These are phyloP conservation scores for Gopherus evgoodei DNA, from an alignment of 2,113 vertebrate genomes.

Conservation along the genomic window DNA sequence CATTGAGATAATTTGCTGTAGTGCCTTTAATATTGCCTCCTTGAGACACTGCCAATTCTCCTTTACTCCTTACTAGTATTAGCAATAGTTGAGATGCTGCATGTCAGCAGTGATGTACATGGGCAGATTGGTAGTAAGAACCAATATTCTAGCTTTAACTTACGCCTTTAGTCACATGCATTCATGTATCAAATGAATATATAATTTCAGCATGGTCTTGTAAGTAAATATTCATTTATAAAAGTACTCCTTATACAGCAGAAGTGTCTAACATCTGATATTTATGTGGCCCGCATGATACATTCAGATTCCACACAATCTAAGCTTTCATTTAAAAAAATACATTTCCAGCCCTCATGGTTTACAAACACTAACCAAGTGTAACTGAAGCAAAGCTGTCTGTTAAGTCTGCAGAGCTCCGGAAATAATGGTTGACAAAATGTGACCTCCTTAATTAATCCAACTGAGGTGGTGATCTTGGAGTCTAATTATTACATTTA, in stretches of 20 bases:
- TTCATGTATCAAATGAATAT: neutral
- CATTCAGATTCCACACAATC: neutral
- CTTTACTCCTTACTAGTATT: neutral
- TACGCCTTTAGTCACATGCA: neutral
- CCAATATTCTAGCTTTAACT: neutral
- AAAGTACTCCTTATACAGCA: neutral
- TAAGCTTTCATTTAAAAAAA: neutral
- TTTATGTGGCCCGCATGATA: neutral
- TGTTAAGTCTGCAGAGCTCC: neutral
- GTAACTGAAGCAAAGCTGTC: neutral
- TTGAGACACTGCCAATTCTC: neutral
- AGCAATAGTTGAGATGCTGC: neutral
- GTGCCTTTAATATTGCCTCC: neutral
- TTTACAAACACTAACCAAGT: neutral
- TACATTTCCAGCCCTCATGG: neutral
- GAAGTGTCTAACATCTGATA: neutral
- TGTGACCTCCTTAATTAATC: neutral
- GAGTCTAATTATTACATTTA: neutral
- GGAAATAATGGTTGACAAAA: neutral
- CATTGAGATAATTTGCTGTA: neutral
- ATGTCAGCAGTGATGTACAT: neutral
- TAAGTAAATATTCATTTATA: neutral
- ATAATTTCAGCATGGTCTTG: constrained; percentile 3
- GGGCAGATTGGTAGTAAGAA: neutral
- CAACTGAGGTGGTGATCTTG: neutral